Evolutionary conservation across 2,888 invertebrate genomes (phyloP), one percentile per base, ranked within the genome.

Genomic region (Nomada fucata): DNA sequence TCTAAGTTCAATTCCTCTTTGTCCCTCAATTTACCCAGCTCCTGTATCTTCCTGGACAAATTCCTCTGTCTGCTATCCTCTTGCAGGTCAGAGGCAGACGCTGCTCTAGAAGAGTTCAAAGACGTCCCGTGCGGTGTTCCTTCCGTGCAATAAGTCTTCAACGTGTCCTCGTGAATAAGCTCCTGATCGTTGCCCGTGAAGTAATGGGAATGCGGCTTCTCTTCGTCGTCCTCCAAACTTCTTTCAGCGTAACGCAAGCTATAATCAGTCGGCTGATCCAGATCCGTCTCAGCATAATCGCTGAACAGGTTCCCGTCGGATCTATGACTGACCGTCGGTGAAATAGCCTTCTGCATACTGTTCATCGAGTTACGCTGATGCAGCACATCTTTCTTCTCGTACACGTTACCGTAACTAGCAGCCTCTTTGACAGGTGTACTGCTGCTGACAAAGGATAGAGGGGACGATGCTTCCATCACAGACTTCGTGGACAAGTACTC

Each of bases 71-170:
- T 85, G 53, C 79, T 88, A 26, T 93, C 94, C 29, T 95, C 95
- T 29, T 96, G 94, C 50, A 98, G 94, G 94, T 98, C 98, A 0
- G 97, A 97, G 94, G 98, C 96, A 0, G 98, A 98, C 0, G 98
- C 97, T 0, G 98, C 97, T 47, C 97, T 97, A 0, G 98, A 98
- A 91, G 98, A 97, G 89, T 90, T 91, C 20, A 92, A 72, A 0
- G 92, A 92, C 5, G 96, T 96, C 91, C 96, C 96, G 89, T 96
- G 96, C 0, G 97, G 97, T 0, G 98, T 98, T 20, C 97, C 98
- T 94, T 98, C 98, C 0, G 98, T 98, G 91, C 97, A 98, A 93
- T 98, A 98, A 77, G 97, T 98, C 93, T 97, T 97, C 10, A 98
- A 95, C 0, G 97, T 97, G 91, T 98, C 98, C 80, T 97, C 97